Evolutionary conservation across 64 coral and sea anemone genomes (phyloP).

Genomic region (Montipora cactus): DNA sequence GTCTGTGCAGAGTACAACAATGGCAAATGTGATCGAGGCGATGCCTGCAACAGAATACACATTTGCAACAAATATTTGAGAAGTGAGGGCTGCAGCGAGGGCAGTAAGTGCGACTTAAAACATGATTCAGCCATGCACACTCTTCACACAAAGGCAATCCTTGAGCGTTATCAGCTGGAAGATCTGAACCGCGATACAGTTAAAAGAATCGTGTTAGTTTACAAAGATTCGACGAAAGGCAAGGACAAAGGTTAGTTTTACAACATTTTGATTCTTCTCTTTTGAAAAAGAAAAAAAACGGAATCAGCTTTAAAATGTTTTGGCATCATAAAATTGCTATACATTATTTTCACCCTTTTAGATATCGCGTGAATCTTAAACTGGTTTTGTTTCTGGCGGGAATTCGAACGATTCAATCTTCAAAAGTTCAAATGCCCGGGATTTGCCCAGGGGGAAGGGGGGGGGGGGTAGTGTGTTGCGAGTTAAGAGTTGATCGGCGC

Average conservation of each 20-base stretch:
- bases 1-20: conserved; percentile 72
- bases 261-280: neutral
- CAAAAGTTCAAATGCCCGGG: no score
- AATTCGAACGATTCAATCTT: no score
- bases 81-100: neutral
- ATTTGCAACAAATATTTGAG: conserved; percentile 21
- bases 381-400: no score
- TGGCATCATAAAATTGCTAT: no score
- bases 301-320: no score
- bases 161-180: conserved; percentile 1
- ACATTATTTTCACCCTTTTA: no score
- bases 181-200: neutral
- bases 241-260: neutral
- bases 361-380: no score
- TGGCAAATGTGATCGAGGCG: neutral
- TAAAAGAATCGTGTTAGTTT: conserved; percentile 18
- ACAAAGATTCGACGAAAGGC: neutral
- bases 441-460: no score
- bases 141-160: neutral
- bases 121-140: conserved; percentile 22
- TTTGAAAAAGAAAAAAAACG: no score
- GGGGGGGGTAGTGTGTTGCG: no score
- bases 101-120: neutral
- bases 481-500: no score
- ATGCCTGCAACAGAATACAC: conserved; percentile 41